Evolutionary conservation across 2,797 vertebrate genomes (phyloP), one percentile per base, ranked within the genome.

Genomic region (Sebastes hopkinsi): DNA sequence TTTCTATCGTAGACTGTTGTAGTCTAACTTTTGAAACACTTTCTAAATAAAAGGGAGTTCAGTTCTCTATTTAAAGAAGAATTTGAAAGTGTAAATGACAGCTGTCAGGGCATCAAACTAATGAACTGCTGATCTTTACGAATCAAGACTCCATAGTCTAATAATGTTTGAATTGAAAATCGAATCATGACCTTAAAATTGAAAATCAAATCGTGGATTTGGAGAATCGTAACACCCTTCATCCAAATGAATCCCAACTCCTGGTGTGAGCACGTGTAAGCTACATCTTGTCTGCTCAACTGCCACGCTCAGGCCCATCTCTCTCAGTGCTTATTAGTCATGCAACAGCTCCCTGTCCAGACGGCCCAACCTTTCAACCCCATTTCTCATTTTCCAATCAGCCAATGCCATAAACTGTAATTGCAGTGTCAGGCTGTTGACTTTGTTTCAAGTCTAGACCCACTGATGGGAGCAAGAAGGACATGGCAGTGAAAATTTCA

Each of bases 301-400:
- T 42, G 67, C 75, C 80, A 61, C 29, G 2, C 20, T 79, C 29
- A n/a, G 66, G 65, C 60, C 61, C 68, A 18, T 87, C 85, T 67
- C 52, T 79, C 79, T 79, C 67, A 69, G 59, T n/a, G 61, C 72
- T 84, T 67, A 92, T 93, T 92, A 93, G 89, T 92, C 87, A 89
- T 77, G 84, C 88, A 87, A 81, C 82, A 64, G 79, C 83, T 88
- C 82, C 52, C 79, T 52, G 88, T 88, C 88, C 89, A 84, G 82
- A 89, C 79, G 64, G 42, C 54, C 56, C 74, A 54, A 91, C 84
- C 92, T 86, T 83, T 85, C 77, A 87, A 87, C 88, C 84, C 71
- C 68, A 77, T 89, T 91, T 81, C 89, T 87, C 75, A 85, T 86
- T 92, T 90, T 87, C 89, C 79, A 91, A 93, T 93, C 89, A 89